Conservation (phyloP, 2,113 vertebrate species). For the Oryzias melastigma region DNA sequence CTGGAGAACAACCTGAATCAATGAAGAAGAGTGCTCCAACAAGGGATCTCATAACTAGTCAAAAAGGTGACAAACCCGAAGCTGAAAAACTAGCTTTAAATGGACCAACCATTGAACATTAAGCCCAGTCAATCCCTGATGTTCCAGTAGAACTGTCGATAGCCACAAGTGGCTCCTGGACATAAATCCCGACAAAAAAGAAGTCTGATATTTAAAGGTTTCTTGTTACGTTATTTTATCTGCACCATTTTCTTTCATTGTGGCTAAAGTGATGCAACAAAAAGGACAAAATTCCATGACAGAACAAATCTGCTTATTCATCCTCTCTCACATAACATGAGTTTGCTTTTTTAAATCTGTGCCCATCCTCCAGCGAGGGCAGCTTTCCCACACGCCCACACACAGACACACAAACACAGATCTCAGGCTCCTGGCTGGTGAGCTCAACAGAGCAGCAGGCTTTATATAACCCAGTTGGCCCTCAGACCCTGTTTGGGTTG, state of each 20-base stretch:
- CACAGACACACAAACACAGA: neutral
- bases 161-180: too few species aligned
- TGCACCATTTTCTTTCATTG: neutral
- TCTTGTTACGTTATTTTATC: too few species aligned
- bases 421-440: slow-evolving; percentile 37
- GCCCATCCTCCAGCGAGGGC: slow-evolving; percentile 7
- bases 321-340: neutral
- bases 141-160: too few species aligned
- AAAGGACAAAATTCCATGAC: neutral
- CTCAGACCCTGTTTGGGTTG: slow-evolving; percentile 49
- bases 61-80: too few species aligned
- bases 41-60: too few species aligned
- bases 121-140: too few species aligned
- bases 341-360: neutral
- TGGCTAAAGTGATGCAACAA: neutral
- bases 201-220: too few species aligned
- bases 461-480: slow-evolving; percentile 69
- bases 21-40: too few species aligned
- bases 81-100: too few species aligned
- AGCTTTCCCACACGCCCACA: neutral
- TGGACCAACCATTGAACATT: too few species aligned
- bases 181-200: too few species aligned
- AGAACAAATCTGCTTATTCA: neutral
- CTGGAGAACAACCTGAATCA: too few species aligned
- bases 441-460: slow-evolving; percentile 50